Base-by-base conservation (phyloP, 2,797 vertebrate species). In the Fringilla coelebs region DNA sequence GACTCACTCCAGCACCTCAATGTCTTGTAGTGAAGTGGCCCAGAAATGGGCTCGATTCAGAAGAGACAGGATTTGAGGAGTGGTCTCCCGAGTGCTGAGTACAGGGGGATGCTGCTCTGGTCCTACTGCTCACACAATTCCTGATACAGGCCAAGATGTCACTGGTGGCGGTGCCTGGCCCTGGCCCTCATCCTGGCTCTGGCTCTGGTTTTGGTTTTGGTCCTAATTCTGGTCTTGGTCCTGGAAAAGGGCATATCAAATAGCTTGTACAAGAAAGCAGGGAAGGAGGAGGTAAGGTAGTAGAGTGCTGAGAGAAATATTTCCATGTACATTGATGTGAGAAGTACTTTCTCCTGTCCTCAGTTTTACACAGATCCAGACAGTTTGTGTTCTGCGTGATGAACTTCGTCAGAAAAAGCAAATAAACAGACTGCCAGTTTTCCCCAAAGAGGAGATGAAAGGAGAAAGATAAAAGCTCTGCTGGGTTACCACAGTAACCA, bases 401-500 rank as follows among this genome's bases (percentile, higher is more conserved):
- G 82, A 84, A 75, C 88, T 84, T 90, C 0, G 0, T 96, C 82
- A 85, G 73, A 75, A 82, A 79, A 86, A 87, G 78, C 73, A 89
- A 94, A 93, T 86, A 94, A 97, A 87, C 68, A 95, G 82, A 85
- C 72, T 87, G 76, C 25, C 51, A 68, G 61, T 92, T 95, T 60
- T 72, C 61, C 74, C 70, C 48, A 75, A 76, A 88, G 85, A 91
- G n/a, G 41, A 94, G 86, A 94, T 96, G 71, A 96, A 94, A 94
- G 68, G 55, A 40, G 57, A 80, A 85, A 93, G 93, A 87, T 92
- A 79, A 93, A 94, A 95, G 89, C 83, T 78, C 45, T 61, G 32
- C 88, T 89, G 86, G 31, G 92, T 96, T 95, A 86, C 94, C 85
- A 84, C 88, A 93, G 90, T 91, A 96, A 95, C 91, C 49, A 61